Percentiles rank a stretch among this genome's conserved stretches.
These are phyloP conservation scores for Mesitornis unicolor DNA, from an alignment of 2,113 vertebrate species.

Conservation along the genomic window DNA sequence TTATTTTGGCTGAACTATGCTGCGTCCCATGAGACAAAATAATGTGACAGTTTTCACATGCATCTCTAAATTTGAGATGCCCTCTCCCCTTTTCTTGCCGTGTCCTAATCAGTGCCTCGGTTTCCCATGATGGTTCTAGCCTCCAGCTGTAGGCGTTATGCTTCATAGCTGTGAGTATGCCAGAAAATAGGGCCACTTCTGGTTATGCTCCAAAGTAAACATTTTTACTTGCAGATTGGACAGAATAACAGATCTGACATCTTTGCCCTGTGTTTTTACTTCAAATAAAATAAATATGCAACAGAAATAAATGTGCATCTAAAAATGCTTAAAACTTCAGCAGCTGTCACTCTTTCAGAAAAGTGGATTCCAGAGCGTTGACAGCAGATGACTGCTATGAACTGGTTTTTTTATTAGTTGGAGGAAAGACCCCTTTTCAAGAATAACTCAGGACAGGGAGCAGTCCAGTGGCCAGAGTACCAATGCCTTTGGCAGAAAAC, in stretches of 20 bases:
- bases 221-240: neutral
- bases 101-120: rapidly evolving
- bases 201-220: neutral
- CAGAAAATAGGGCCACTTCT: neutral
- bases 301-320: neutral
- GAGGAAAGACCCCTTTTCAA: neutral
- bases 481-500: neutral
- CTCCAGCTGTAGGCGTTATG: neutral
- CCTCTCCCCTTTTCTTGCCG: neutral
- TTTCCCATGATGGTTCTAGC: neutral
- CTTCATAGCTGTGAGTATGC: neutral
- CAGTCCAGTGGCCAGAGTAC: neutral
- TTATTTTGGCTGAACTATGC: neutral
- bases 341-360: neutral
- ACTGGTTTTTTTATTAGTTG: neutral
- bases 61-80: neutral
- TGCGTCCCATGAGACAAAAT: neutral
- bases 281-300: neutral
- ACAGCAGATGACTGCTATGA: neutral
- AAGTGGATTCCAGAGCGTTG: neutral
- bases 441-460: neutral
- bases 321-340: neutral
- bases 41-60: neutral
- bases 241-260: neutral
- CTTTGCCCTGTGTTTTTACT: neutral